A percentile compares a stretch with the other conserved stretches of the same genome.
These are phyloP conservation scores for Mechanitis mazaeus DNA, from an alignment of 2,888 invertebrate genomes.

Conservation along the genomic window DNA sequence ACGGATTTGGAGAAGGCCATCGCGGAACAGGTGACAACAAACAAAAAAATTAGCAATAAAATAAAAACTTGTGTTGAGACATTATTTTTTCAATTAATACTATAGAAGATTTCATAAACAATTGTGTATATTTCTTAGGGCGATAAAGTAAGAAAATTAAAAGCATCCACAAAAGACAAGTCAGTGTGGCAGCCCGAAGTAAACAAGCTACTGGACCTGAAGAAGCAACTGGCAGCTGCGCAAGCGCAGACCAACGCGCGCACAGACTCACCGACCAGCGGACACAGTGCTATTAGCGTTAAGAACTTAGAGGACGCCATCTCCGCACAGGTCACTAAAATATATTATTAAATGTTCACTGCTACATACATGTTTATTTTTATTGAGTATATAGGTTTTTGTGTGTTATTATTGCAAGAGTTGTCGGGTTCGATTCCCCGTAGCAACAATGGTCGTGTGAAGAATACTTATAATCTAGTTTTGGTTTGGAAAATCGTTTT, in stretches of 20 bases:
- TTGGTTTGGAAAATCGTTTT: too few relatives aligned
- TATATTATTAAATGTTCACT: too few relatives aligned
- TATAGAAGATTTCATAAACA: too few relatives aligned
- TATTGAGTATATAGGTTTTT: too few relatives aligned
- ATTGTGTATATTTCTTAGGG: conserved; percentile 71
- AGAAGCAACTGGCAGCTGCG: conserved; percentile 77
- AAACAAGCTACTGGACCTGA: conserved; percentile 82
- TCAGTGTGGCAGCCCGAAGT: conserved; percentile 87
- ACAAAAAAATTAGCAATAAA: background rate
- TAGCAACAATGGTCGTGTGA: too few relatives aligned
- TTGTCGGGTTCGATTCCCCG: too few relatives aligned
- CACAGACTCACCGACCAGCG: conserved; percentile 11
- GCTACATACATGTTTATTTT: too few relatives aligned
- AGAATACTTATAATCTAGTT: too few relatives aligned
- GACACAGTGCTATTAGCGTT: conserved; percentile 18
- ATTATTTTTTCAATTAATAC: too few relatives aligned
- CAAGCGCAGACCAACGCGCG: conserved; percentile 19
- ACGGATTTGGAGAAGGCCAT: conserved; percentile 76
- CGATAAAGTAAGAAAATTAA: conserved; percentile 84
- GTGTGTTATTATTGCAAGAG: too few relatives aligned
- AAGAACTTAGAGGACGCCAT: conserved; percentile 73
- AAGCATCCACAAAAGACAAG: conserved; percentile 85
- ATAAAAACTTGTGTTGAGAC: too few relatives aligned
- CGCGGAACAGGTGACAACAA: conserved; percentile 70
- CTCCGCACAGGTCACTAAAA: conserved; percentile 62